Conservation (phyloP, 2,797 vertebrate genomes). For the Gallinago nigripennis region DNA sequence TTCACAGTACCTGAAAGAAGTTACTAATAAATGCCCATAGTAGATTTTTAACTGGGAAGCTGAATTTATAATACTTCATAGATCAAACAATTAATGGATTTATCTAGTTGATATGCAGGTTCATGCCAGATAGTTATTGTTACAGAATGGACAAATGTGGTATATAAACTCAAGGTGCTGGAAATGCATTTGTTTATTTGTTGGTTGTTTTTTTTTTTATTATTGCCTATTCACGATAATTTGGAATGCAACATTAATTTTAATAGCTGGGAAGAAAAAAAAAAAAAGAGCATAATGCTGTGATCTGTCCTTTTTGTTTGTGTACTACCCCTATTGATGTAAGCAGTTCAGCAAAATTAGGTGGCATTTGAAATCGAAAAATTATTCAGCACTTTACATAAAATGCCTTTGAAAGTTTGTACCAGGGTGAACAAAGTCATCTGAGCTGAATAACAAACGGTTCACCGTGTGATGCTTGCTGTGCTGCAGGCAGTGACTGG, state of each 20-base stretch:
- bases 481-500: not conserved
- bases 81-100: not conserved
- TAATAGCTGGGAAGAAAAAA: not conserved
- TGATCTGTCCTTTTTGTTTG: not conserved
- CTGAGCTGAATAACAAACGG: not conserved
- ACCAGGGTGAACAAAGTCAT: not conserved
- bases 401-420: not conserved
- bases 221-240: not conserved
- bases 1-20: not conserved
- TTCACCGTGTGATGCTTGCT: not conserved
- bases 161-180: not conserved
- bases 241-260: not conserved
- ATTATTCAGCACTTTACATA: not conserved
- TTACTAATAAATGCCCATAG: not conserved
- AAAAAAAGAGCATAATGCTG: not conserved
- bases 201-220: not conserved
- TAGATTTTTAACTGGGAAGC: not conserved
- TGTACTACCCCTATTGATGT: not conserved
- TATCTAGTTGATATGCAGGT: not conserved
- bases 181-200: not conserved
- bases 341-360: not conserved
- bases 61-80: not conserved
- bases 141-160: not conserved
- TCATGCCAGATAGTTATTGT: not conserved
- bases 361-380: not conserved